These are phyloP conservation scores for Neuroterus valhalla DNA, from an alignment of 1,140 invertebrate species.

Conservation along the genomic window DNA sequence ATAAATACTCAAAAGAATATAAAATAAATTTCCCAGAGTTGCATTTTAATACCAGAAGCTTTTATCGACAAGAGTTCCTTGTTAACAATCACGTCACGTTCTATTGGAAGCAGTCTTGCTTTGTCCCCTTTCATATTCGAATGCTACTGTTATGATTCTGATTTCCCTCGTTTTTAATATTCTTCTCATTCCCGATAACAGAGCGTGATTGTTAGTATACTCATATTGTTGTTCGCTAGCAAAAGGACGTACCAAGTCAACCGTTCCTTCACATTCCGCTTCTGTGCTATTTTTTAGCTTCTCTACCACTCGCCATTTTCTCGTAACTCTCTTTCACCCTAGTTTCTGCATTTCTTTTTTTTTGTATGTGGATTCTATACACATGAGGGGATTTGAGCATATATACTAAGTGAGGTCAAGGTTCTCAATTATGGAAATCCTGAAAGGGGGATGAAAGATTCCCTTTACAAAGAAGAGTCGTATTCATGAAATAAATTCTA, in stretches of 20 bases:
- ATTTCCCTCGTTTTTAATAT: conserved; percentile 19
- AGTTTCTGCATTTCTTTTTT: neutral
- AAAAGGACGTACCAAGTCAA: conserved; percentile 19
- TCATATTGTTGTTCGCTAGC: conserved; percentile 15
- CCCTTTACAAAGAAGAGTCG: too few species aligned
- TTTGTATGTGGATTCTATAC: too few species aligned
- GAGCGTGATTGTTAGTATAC: conserved; percentile 9
- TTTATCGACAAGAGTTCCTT: neutral
- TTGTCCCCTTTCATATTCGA: neutral
- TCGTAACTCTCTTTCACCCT: neutral
- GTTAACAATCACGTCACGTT: conserved; percentile 6
- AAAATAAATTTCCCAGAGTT: too few species aligned
- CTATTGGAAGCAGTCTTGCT: neutral
- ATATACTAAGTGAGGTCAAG: too few species aligned
- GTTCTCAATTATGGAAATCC: too few species aligned
- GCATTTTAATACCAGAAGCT: too few species aligned
- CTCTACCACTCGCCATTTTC: neutral
- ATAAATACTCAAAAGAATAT: too few species aligned
- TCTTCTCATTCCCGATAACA: neutral
- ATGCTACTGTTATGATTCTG: neutral
- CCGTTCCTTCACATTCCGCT: conserved; percentile 5
- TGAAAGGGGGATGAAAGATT: too few species aligned
- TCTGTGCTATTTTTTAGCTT: neutral
- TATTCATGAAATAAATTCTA: too few species aligned
- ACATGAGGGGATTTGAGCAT: too few species aligned